These are phyloP conservation scores for Torymus tubicola DNA, from an alignment of 2,888 invertebrate genomes.

Conservation along the genomic window DNA sequence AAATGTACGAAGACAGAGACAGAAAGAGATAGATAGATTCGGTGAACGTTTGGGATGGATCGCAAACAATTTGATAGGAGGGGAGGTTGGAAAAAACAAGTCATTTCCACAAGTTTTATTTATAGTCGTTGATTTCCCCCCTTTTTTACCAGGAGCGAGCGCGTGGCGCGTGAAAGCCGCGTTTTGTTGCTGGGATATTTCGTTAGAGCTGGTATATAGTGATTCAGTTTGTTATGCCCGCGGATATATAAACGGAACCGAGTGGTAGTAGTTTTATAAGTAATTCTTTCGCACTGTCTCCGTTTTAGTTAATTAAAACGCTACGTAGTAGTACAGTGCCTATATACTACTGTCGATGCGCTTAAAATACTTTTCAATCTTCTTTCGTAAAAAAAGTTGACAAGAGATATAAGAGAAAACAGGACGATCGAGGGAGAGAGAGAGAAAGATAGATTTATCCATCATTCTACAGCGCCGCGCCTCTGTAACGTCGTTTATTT, in stretches of 20 bases:
- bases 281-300: conserved; percentile 30
- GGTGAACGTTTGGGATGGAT: conserved; percentile 26
- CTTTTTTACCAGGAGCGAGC: not conserved
- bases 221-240: conserved; percentile 38
- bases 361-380: conserved; percentile 5
- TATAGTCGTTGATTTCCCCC: conserved; percentile 49
- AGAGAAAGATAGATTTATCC: too few species aligned
- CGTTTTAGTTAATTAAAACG: conserved; percentile 23
- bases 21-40: conserved; percentile 38
- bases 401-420: too few species aligned
- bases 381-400: conserved; percentile 2
- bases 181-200: conserved; percentile 44
- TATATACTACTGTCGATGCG: not conserved
- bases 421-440: too few species aligned
- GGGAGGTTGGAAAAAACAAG: conserved; percentile 36
- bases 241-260: conserved; percentile 22
- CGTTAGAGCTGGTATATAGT: conserved; percentile 37
- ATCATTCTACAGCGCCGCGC: not conserved
- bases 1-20: conserved; percentile 9
- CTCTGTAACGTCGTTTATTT: not conserved
- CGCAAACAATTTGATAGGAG: conserved; percentile 55
- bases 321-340: too few species aligned
- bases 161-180: conserved; percentile 30
- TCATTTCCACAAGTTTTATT: conserved; percentile 53
- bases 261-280: conserved; percentile 16